Evolutionary conservation across 2,113 vertebrate genomes (phyloP).

Genomic region (Aldabrachelys gigantea): DNA sequence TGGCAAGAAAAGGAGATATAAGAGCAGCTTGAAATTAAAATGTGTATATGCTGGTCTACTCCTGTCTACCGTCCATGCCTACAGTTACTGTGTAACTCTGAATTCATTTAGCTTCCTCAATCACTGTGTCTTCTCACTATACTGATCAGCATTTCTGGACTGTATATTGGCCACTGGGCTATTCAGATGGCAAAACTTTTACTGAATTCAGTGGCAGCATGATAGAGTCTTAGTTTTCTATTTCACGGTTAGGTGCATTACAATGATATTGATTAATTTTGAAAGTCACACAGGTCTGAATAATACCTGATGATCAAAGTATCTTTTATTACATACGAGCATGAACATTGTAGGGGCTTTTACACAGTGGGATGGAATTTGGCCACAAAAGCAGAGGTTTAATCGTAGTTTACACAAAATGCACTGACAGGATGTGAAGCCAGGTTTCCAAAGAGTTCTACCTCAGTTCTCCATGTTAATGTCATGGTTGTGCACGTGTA

Average conservation of each 20-base stretch:
- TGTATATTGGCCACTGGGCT: neutral
- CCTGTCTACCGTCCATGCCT: neutral
- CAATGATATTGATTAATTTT: neutral
- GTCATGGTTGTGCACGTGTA: neutral
- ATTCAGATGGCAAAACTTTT: neutral
- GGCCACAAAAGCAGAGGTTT: neutral
- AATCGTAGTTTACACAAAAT: neutral
- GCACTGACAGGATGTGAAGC: neutral
- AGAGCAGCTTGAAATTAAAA: neutral
- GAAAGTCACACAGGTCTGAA: neutral
- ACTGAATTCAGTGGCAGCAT: neutral
- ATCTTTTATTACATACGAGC: neutral
- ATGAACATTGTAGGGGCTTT: neutral
- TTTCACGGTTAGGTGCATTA: neutral
- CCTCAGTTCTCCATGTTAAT: neutral
- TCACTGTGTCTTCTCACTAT: neutral
- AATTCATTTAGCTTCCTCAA: neutral
- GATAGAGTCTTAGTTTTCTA: neutral
- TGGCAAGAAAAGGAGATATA: neutral
- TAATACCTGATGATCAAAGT: neutral
- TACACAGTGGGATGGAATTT: neutral
- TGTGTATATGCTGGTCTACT: neutral
- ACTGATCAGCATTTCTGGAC: neutral
- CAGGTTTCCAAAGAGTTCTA: neutral
- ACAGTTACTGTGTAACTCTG: fast-evolving